Evolutionary conservation across 1,140 invertebrate genomes (phyloP), one percentile per base, ranked within the genome.

Genomic region (Steinernema feltiae): DNA sequence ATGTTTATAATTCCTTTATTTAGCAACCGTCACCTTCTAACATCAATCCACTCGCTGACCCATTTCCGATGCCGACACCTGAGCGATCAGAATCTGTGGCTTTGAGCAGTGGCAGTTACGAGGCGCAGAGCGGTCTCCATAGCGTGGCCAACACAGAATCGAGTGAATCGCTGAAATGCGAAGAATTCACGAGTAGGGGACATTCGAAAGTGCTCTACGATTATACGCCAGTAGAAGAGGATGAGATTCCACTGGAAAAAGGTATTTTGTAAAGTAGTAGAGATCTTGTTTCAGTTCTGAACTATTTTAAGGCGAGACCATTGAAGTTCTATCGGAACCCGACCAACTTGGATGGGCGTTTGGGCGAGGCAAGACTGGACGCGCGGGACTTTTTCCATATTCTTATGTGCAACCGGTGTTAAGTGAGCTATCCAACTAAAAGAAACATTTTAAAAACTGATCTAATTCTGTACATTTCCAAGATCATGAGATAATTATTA

Each of bases 301-400:
- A 7, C 31, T 32, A 18, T 48, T 24, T 82, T 74, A 41, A 83
- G 83, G 84, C 46, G 85, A 85, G 32, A 69, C 74, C 29, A 70
- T 85, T n/a, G 85, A 86, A 71, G 77, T 86, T 2, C 32, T 85
- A 21, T 79, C 76, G 1, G 84, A 84, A 12, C 84, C 85, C 0
- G 83, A 85, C 48, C 73, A 80, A 12, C 72, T 85, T 30, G 83
- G 83, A 29, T 85, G 83, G 83, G 85, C 83, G 32, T 74, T 70
- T 17, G 83, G 83, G 31, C 15, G 53, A 63, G 48, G 73, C 32
- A 85, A 81, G 32, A 77, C 78, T 32, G 79, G 76, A 27, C 69
- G 80, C 21, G 48, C 69, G 7, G 82, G 82, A 18, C 76, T 83
- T 1, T 83, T 83, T 53, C 82, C 82, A 1, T 83, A 80, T n/a